These are phyloP conservation scores for Synanthedon tipuliformis DNA, from an alignment of 2,888 invertebrate species.

Conservation along the genomic window DNA sequence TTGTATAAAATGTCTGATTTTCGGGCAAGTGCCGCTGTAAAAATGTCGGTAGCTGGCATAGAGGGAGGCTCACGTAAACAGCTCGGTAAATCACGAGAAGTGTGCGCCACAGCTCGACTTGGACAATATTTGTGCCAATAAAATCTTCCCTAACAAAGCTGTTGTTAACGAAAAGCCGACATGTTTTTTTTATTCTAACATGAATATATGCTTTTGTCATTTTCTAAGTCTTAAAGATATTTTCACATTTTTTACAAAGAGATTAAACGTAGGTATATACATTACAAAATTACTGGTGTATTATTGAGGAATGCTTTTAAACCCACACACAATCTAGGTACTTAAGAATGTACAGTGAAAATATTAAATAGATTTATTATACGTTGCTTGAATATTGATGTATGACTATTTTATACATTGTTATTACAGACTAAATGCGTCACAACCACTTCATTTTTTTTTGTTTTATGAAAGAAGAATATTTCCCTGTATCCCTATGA, in stretches of 20 bases:
- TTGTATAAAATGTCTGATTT: slow-evolving; percentile 46
- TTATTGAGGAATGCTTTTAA: too few relatives aligned
- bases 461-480: too few relatives aligned
- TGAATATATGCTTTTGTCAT: slow-evolving; percentile 31
- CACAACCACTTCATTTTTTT: too few relatives aligned
- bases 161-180: slow-evolving; percentile 60
- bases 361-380: too few relatives aligned
- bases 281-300: too few relatives aligned
- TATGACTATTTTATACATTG: too few relatives aligned
- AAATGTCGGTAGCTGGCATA: slow-evolving; percentile 46
- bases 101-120: slow-evolving; percentile 54
- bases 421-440: too few relatives aligned
- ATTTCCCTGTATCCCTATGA: too few relatives aligned
- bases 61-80: slow-evolving; percentile 60
- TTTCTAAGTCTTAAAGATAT: slow-evolving; percentile 6
- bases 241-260: neutral
- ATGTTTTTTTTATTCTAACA: slow-evolving; percentile 48
- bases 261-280: too few relatives aligned
- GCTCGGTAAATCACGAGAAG: slow-evolving; percentile 61
- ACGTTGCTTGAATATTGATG: too few relatives aligned
- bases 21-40: slow-evolving; percentile 48
- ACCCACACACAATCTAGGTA: too few relatives aligned
- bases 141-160: slow-evolving; percentile 63
- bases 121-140: slow-evolving; percentile 67
- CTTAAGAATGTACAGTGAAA: too few relatives aligned